phyloP scores from a whole-genome alignment of 2,113 vertebrate species.

The Catharus fuscescens region DNA sequence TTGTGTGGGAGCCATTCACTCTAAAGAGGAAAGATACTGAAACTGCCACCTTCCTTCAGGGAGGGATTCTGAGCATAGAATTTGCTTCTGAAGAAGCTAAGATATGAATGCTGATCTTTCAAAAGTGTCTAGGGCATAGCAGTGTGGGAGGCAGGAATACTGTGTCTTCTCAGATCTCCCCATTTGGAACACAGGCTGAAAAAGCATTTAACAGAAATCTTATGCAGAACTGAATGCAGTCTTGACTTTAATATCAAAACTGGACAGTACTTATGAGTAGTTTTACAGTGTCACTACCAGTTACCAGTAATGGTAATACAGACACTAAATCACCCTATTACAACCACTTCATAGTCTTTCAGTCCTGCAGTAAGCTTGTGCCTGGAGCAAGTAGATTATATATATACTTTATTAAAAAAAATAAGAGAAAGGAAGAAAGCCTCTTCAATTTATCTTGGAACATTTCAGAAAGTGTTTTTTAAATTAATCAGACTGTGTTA shows the following conservation, averaged over 20 bases:
- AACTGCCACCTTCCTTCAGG: neutral
- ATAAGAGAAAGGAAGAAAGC: rapidly evolving
- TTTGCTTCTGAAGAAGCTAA: neutral
- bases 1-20: neutral
- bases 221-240: neutral
- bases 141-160: neutral
- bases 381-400: neutral
- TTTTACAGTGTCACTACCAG: neutral
- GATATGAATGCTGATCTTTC: neutral
- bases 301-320: neutral
- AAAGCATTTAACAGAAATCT: neutral
- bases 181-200: neutral
- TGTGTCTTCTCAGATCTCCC: neutral
- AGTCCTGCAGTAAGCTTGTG: neutral
- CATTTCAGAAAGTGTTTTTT: neutral
- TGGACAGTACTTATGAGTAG: neutral
- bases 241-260: neutral
- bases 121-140: neutral
- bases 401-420: neutral
- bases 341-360: neutral
- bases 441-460: neutral
- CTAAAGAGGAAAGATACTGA: neutral
- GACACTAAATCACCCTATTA: neutral
- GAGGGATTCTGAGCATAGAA: neutral
- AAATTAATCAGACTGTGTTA: neutral